Evolutionary conservation across 1,140 invertebrate genomes (phyloP), one percentile per base, ranked within the genome.

Genomic region (Chelonus insularis): DNA sequence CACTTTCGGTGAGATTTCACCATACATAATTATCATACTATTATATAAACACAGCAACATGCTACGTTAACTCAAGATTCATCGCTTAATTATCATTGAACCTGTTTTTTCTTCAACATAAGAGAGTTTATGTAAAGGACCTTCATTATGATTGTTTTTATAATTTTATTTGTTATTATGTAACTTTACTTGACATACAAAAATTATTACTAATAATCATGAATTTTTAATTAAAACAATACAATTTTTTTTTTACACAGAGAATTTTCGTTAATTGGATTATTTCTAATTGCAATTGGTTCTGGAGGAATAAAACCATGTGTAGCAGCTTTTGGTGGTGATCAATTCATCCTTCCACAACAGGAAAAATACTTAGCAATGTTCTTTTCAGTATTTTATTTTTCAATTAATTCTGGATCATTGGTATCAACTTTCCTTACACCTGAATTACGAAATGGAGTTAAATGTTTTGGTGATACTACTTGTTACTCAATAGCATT

Each of bases 291-390:
- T 65, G 94, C 94, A 1, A 57, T 96, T 9, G 95, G 95, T 0
- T 95, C 94, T 0, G 97, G 96, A 6, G 95, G 97, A 1, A 99
- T 99, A 70, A 99, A 99, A 75, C 96, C 97, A 0, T 98, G 96
- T 75, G 96, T 99, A 0, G 88, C 94, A 0, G 92, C 97, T 0
- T 99, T 99, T 78, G 97, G 97, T 14, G 97, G 95, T 0, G 97
- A 99, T 80, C 97, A 99, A 82, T 97, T 96, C 75, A 82, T 86
- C 61, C 65, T 93, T 34, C 93, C 93, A 0, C 86, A 89, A 70
- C 92, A 91, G 79, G 88, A 87, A 69, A 79, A 79, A 61, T 87
- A 95, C 71, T 78, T 96, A 37, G 85, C 87, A 1, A 87, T 87
- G 57, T 98, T 95, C 81, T 98, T 98, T 79, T 96, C 94, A 0